A percentile compares a stretch with the other conserved stretches of the same genome.
Evolutionary conservation across 2,113 vertebrate species (phyloP).

Genomic region (Xenopus borealis): DNA sequence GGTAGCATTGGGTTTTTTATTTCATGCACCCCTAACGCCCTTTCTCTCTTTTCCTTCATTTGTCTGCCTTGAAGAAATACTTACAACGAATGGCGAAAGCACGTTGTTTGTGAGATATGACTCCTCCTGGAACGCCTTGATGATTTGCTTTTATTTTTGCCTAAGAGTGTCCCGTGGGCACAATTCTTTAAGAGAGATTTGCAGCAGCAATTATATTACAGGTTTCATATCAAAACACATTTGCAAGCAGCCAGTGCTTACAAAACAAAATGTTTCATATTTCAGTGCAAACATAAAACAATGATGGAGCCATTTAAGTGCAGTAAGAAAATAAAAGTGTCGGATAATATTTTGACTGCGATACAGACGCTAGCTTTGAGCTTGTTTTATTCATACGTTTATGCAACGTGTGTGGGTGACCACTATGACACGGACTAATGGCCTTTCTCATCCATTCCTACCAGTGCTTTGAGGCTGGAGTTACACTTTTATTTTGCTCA

Average conservation of each 20-base stretch:
- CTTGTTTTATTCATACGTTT: conserved; percentile 56
- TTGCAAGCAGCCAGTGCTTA: conserved; percentile 76
- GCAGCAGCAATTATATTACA: conserved; percentile 75
- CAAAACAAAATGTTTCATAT: conserved; percentile 63
- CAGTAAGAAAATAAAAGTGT: conserved; percentile 55
- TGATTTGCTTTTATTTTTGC: conserved; percentile 34
- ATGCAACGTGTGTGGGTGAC: conserved; percentile 52
- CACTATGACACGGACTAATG: conserved; percentile 41
- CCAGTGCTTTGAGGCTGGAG: conserved; percentile 52
- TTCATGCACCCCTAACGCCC: conserved; percentile 57
- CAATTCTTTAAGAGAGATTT: conserved; percentile 55
- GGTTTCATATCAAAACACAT: conserved; percentile 63
- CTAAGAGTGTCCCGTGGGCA: conserved; percentile 45
- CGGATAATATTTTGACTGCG: conserved; percentile 51
- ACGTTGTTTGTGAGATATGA: conserved; percentile 40
- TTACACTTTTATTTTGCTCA: conserved; percentile 51
- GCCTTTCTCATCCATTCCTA: conserved; percentile 60
- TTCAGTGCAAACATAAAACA: conserved; percentile 73
- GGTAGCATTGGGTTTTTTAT: conserved; percentile 49
- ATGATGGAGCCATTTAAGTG: conserved; percentile 59
- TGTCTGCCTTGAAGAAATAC: conserved; percentile 21
- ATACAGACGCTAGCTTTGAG: conserved; percentile 55
- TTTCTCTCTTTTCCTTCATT: conserved; percentile 19
- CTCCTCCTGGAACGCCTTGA: conserved; percentile 35
- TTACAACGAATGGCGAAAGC: conserved; percentile 31